Evolutionary conservation across 2,797 vertebrate genomes (phyloP).

Genomic region (Eutrigla gurnardus): DNA sequence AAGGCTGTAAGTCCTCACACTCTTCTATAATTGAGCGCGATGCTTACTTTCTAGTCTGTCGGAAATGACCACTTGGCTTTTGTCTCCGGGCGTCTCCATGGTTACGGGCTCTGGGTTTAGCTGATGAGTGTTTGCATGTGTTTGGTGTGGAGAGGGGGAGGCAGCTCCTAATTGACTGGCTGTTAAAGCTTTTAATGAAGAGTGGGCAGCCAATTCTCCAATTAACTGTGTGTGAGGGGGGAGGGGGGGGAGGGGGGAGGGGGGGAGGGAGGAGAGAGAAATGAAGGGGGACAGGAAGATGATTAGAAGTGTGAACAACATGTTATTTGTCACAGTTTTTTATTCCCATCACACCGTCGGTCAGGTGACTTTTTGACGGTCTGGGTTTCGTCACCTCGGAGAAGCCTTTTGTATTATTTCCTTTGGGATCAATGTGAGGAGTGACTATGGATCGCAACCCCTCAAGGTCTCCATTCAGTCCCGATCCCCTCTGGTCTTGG

Average conservation of each 20-base stretch:
- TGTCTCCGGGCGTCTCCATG: constrained; percentile 64
- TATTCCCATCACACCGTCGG: too few relatives aligned
- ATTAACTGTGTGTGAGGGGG: constrained; percentile 62
- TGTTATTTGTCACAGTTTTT: neutral
- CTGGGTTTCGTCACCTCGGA: too few relatives aligned
- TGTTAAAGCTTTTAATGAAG: constrained; percentile 81
- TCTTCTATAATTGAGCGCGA: constrained; percentile 65
- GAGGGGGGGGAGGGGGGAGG: neutral
- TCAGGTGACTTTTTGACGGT: neutral
- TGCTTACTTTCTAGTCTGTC: constrained; percentile 59
- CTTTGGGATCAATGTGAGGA: neutral
- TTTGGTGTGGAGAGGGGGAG: constrained; percentile 46
- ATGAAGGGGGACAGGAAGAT: neutral
- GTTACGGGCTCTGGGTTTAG: constrained; percentile 50
- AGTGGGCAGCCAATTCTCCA: constrained; percentile 63
- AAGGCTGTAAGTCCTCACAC: constrained; percentile 52
- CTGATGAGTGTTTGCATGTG: constrained; percentile 29
- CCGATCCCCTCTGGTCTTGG: too few relatives aligned
- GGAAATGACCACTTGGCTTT: constrained; percentile 62
- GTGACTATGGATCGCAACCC: too few relatives aligned
- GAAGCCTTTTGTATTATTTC: too few relatives aligned
- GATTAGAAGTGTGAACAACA: constrained; percentile 17
- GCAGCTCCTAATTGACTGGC: constrained; percentile 78
- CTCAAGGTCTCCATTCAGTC: too few relatives aligned
- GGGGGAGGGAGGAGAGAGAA: constrained; percentile 1